phyloP scores from a whole-genome alignment of 2,888 invertebrate genomes.

The Hydrotaea cyrtoneurina region DNA sequence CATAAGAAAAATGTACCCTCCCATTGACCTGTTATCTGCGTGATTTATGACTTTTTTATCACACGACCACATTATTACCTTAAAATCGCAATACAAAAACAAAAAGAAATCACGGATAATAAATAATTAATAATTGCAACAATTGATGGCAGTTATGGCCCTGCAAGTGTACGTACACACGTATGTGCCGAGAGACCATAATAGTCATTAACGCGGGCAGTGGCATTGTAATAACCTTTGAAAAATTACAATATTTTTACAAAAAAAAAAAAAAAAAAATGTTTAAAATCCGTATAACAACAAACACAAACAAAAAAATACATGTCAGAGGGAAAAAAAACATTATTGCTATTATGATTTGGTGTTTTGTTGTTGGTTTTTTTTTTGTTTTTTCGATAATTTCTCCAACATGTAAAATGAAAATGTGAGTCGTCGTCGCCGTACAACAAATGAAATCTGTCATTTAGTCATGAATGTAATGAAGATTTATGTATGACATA shows the following conservation, averaged over 20 bases:
- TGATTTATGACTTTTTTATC: too few species aligned
- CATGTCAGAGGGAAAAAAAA: neutral
- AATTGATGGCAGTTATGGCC: neutral
- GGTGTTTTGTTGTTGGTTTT: neutral
- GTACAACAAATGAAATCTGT: constrained; percentile 20
- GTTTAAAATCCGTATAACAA: neutral
- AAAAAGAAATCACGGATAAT: neutral
- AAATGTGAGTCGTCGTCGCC: neutral
- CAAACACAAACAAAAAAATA: neutral
- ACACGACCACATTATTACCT: neutral
- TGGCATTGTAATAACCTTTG: neutral
- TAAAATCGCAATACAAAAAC: neutral
- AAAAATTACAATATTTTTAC: neutral
- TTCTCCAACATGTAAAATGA: neutral
- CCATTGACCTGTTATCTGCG: too few species aligned
- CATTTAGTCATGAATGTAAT: constrained; percentile 34
- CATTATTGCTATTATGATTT: constrained; percentile 3
- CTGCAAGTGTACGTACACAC: too few species aligned
- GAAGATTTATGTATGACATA: constrained; percentile 26
- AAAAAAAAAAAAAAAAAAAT: neutral
- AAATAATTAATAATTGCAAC: neutral
- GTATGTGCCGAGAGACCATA: neutral
- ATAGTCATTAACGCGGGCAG: neutral
- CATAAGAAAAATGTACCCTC: too few species aligned
- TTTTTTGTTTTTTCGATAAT: constrained; percentile 2